Evolutionary conservation across 2,797 vertebrate species (phyloP).

Genomic region (Florisuga fusca): DNA sequence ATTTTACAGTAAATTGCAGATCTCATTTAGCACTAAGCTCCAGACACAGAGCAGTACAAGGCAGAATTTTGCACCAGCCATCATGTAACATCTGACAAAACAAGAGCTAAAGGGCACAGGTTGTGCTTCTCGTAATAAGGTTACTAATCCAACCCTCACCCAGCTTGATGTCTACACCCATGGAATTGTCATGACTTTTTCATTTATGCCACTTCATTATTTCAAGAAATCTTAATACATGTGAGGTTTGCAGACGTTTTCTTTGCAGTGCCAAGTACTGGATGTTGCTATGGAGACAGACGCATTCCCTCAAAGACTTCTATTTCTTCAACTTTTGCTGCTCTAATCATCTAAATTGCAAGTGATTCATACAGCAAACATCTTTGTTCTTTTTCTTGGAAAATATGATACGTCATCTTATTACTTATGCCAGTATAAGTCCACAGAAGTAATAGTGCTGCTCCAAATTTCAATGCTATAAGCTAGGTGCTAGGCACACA

Average conservation of each 20-base stretch:
- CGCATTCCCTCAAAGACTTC: not conserved
- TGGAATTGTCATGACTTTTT: not conserved
- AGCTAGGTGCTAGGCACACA: not conserved
- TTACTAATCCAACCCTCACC: not conserved
- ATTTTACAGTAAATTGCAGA: not conserved
- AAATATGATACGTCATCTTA: not conserved
- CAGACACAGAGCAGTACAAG: not conserved
- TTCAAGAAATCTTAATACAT: not conserved
- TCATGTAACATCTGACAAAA: not conserved
- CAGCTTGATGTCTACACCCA: not conserved
- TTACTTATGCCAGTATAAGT: not conserved
- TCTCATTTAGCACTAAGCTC: not conserved
- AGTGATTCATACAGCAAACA: not conserved
- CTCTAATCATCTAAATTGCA: not conserved
- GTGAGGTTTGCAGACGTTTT: not conserved
- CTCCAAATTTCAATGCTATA: not conserved
- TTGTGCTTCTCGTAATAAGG: not conserved
- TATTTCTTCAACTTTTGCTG: not conserved
- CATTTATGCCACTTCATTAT: not conserved
- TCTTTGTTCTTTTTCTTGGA: not conserved
- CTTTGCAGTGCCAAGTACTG: not conserved
- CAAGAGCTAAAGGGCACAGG: not conserved
- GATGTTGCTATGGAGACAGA: conserved; percentile 22
- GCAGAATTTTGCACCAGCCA: not conserved
- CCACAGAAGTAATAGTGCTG: not conserved